Conservation (phyloP, 2,797 vertebrate genomes). For the Crocodylus rhombifer region DNA sequence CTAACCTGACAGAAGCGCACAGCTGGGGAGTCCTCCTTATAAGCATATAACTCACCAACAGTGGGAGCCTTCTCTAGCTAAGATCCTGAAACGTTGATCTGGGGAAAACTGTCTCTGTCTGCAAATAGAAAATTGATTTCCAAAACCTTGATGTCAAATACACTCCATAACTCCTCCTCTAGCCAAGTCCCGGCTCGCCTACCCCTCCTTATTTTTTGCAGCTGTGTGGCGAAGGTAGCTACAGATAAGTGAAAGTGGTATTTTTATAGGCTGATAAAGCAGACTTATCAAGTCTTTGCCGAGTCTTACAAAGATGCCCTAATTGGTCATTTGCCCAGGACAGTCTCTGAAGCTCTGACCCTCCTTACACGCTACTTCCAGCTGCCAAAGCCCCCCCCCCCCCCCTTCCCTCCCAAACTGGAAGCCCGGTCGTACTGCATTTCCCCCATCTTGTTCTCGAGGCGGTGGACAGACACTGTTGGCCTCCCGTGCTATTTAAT, state of each 20-base stretch:
- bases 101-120: not conserved
- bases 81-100: not conserved
- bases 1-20: not conserved
- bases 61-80: not conserved
- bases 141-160: not conserved
- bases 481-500: conserved; percentile 56
- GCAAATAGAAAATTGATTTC: not conserved
- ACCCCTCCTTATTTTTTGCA: conserved; percentile 42
- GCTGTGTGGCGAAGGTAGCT: conserved; percentile 68
- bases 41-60: too few relatives aligned
- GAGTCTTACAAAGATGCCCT: conserved; percentile 73
- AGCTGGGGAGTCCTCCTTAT: not conserved
- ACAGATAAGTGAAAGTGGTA: conserved; percentile 81
- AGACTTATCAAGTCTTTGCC: conserved; percentile 76
- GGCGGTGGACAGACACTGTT: not conserved
- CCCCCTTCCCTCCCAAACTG: not conserved
- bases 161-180: not conserved
- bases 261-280: conserved; percentile 84
- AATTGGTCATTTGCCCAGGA: conserved; percentile 67
- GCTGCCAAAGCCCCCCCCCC: not conserved
- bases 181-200: not conserved
- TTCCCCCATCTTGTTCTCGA: not conserved
- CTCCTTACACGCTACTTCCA: conserved; percentile 26
- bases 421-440: not conserved
- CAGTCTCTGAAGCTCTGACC: not conserved